These are phyloP conservation scores for Reticulitermes speratus DNA, from an alignment of 1,140 invertebrate genomes.

Conservation along the genomic window DNA sequence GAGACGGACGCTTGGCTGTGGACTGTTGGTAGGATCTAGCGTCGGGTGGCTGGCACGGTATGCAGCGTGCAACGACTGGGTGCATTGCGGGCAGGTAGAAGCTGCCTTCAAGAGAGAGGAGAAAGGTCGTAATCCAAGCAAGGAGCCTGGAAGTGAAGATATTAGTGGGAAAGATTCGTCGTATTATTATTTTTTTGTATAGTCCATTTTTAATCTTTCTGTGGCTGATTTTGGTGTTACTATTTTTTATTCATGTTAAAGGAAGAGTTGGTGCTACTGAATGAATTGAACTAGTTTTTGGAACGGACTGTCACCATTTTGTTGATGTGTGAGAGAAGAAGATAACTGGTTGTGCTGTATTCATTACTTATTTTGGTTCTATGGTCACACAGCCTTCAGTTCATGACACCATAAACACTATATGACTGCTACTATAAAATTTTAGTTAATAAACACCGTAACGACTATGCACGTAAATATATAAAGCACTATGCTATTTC, in stretches of 20 bases:
- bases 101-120: not conserved
- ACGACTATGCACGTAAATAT: not conserved
- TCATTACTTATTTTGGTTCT: not conserved
- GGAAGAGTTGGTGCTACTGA: not conserved
- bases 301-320: not conserved
- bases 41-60: not conserved
- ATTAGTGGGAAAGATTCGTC: not conserved
- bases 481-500: not conserved
- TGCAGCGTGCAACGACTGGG: not conserved
- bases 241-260: not conserved
- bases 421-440: not conserved
- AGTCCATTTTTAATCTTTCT: not conserved
- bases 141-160: not conserved
- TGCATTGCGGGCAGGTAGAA: not conserved
- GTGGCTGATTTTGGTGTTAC: not conserved
- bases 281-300: not conserved
- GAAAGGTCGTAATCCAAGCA: not conserved
- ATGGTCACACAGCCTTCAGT: not conserved
- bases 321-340: not conserved
- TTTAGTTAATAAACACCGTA: not conserved
- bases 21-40: not conserved
- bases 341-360: not conserved
- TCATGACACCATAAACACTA: not conserved
- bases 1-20: not conserved
- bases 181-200: not conserved